Conservation (phyloP, 2,113 vertebrate genomes). For the Limnothrissa miodon region DNA sequence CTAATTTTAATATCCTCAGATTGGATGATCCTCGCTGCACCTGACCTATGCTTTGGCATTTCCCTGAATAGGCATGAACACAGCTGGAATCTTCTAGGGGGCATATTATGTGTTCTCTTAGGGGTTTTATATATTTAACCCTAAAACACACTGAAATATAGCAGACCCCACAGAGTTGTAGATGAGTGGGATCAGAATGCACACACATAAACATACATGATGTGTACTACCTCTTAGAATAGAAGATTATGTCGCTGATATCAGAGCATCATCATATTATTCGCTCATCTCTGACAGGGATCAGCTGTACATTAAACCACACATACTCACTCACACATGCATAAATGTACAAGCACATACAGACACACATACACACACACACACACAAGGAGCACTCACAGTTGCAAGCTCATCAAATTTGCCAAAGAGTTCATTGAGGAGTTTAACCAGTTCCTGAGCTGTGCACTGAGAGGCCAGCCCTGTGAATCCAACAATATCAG, state of each 20-base stretch:
- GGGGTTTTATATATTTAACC: neutral
- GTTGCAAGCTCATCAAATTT: slow-evolving; percentile 98
- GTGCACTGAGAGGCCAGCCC: slow-evolving; percentile 96
- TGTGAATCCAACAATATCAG: slow-evolving; percentile 97
- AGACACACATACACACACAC: neutral
- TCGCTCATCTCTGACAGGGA: neutral
- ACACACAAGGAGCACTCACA: slow-evolving; percentile 70
- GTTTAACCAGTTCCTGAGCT: slow-evolving; percentile 95
- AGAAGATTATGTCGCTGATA: neutral
- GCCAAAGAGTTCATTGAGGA: slow-evolving; percentile 96
- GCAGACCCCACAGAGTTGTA: neutral
- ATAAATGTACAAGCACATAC: neutral
- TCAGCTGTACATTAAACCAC: neutral
- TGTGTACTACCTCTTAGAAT: neutral
- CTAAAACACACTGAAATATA: neutral
- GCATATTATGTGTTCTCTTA: neutral
- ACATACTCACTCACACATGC: slow-evolving; percentile 20
- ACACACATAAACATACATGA: neutral
- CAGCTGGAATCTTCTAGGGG: neutral
- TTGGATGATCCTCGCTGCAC: neutral
- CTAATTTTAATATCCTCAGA: neutral
- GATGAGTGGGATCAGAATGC: neutral
- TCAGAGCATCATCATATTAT: neutral
- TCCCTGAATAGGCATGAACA: neutral
- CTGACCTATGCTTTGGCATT: neutral